Conservation (phyloP, 2,888 invertebrate species). For the Drosophila birchii region DNA sequence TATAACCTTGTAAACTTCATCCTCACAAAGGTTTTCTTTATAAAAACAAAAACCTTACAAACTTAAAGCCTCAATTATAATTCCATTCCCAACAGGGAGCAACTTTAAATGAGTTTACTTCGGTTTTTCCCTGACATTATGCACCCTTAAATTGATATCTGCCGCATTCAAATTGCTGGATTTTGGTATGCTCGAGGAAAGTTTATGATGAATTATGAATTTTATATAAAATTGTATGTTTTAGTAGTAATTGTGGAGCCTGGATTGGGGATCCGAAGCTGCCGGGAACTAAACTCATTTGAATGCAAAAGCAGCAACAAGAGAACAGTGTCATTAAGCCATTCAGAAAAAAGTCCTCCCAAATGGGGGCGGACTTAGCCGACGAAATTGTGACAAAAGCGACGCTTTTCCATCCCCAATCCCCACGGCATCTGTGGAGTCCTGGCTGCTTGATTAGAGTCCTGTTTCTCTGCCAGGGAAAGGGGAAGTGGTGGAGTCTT, state of each 20-base stretch:
- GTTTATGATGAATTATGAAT: slow-evolving; percentile 11
- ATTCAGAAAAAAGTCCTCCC: slow-evolving; percentile 27
- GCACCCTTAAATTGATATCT: not conserved
- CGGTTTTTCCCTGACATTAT: not conserved
- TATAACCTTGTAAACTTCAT: not conserved
- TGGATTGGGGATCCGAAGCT: not conserved
- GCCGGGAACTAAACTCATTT: slow-evolving; percentile 8
- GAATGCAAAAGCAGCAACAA: slow-evolving; percentile 7
- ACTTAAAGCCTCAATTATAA: not conserved
- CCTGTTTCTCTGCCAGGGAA: not conserved
- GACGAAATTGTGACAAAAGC: slow-evolving; percentile 57
- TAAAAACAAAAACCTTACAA: not conserved
- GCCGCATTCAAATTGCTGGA: not conserved
- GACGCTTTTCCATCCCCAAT: slow-evolving; percentile 37
- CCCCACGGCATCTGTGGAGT: slow-evolving; percentile 5
- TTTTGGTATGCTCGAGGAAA: not conserved
- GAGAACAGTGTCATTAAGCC: slow-evolving; percentile 29
- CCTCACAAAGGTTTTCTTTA: not conserved
- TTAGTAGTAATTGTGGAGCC: slow-evolving; percentile 9
- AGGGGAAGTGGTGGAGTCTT: not conserved
- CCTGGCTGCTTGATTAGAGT: slow-evolving; percentile 14
- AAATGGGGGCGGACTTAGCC: slow-evolving; percentile 45
- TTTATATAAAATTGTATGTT: slow-evolving; percentile 5
- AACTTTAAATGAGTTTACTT: not conserved
- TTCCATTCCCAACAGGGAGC: no score